Percentiles rank a stretch among this genome's conserved stretches.
phyloP scores from a whole-genome alignment of 2,888 invertebrate species.

The Heteromyza rotundicornis region DNA sequence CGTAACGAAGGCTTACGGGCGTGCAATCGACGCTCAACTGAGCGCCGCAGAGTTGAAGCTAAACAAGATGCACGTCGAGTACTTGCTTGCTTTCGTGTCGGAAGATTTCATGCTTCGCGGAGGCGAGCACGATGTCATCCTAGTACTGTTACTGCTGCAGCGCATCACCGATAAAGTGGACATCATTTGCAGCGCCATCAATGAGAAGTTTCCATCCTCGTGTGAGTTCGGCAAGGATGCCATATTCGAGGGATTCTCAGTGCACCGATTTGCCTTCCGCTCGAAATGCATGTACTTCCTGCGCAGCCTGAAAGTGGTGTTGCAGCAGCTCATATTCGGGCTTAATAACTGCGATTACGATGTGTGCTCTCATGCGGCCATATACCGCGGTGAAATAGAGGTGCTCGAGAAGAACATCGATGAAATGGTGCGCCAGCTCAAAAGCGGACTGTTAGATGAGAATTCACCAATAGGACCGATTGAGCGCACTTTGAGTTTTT shows the following conservation, averaged over 20 bases:
- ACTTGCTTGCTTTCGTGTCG: slow-evolving; percentile 92
- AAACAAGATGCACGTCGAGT: slow-evolving; percentile 81
- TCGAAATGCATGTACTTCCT: slow-evolving; percentile 78
- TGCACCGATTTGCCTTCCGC: slow-evolving; percentile 87
- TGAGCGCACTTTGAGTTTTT: slow-evolving; percentile 83
- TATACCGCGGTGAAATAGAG: slow-evolving; percentile 84
- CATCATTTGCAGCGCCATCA: slow-evolving; percentile 86
- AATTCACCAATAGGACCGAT: slow-evolving; percentile 85
- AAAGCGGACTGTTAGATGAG: slow-evolving; percentile 92
- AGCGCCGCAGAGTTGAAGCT: slow-evolving; percentile 87
- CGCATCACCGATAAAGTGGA: slow-evolving; percentile 85
- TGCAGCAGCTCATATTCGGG: slow-evolving; percentile 73
- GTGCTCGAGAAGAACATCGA: slow-evolving; percentile 91
- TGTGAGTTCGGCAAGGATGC: slow-evolving; percentile 76
- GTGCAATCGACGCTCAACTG: slow-evolving; percentile 89
- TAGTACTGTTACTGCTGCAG: slow-evolving; percentile 83
- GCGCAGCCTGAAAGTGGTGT: slow-evolving; percentile 75
- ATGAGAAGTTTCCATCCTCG: slow-evolving; percentile 82
- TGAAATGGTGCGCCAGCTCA: slow-evolving; percentile 83
- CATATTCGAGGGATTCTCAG: slow-evolving; percentile 81
- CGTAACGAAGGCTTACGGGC: slow-evolving; percentile 71
- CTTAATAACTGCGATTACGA: slow-evolving; percentile 83
- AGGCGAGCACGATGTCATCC: slow-evolving; percentile 91
- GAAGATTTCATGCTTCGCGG: slow-evolving; percentile 83
- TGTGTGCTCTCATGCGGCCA: slow-evolving; percentile 81